A percentile compares a stretch with the other conserved stretches of the same genome.
Evolutionary conservation across 2,888 invertebrate species (phyloP).

Genomic region (Tryphoninae sp.): DNA sequence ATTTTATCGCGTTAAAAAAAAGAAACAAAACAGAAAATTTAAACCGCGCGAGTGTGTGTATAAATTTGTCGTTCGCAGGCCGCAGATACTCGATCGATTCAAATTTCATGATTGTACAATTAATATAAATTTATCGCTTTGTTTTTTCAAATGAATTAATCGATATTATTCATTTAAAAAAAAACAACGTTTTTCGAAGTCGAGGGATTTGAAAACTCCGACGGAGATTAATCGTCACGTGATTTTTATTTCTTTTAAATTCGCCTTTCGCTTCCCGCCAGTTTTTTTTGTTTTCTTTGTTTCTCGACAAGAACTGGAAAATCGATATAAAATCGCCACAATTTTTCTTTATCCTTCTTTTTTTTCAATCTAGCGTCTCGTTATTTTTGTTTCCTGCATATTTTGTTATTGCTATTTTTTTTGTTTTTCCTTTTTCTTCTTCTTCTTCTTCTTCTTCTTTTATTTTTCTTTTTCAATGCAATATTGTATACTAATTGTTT

Average conservation of each 20-base stretch:
- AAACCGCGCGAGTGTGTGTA: background rate
- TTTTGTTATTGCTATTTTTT: slow-evolving; percentile 11
- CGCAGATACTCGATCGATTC: background rate
- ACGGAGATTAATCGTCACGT: background rate
- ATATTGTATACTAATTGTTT: slow-evolving; percentile 54
- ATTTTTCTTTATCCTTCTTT: background rate
- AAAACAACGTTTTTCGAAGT: background rate
- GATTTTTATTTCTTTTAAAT: background rate
- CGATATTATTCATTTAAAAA: background rate
- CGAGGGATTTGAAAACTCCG: background rate
- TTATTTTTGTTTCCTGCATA: background rate
- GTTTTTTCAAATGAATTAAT: background rate
- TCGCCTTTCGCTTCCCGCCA: background rate
- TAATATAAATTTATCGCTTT: background rate
- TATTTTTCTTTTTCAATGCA: slow-evolving; percentile 10
- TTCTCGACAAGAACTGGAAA: slow-evolving; percentile 9
- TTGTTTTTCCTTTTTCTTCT: background rate
- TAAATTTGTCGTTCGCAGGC: background rate
- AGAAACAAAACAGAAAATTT: background rate
- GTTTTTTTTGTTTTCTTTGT: background rate
- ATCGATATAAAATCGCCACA: slow-evolving; percentile 23
- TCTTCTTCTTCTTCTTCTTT: background rate
- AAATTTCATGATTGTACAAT: background rate
- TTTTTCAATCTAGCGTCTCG: background rate
- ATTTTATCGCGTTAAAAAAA: background rate